Conservation (phyloP, 2,113 vertebrate species). For the Tragelaphus buxtoni region DNA sequence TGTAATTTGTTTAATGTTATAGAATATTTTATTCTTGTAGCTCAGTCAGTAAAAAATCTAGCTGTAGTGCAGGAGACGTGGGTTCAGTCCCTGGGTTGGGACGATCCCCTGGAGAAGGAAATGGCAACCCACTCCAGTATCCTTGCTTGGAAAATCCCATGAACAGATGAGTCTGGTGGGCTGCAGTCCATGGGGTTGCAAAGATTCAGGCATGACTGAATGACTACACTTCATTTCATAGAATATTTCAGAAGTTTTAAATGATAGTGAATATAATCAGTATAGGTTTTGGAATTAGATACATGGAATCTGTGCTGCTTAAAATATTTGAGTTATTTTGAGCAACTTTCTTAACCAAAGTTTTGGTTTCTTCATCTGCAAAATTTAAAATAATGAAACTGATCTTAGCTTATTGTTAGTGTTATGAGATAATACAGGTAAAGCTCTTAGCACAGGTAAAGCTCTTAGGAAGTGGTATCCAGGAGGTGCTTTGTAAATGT, state of each 20-base stretch:
- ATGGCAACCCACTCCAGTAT: not conserved
- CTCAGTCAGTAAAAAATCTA: not conserved
- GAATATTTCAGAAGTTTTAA: constrained; percentile 13
- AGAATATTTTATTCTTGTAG: not conserved
- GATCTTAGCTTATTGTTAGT: not conserved
- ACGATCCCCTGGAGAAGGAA: not conserved
- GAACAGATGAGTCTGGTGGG: not conserved
- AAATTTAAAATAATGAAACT: constrained; percentile 28
- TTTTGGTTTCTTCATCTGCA: not conserved
- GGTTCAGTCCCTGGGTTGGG: not conserved
- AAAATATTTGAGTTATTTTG: constrained; percentile 20
- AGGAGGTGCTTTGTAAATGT: not conserved
- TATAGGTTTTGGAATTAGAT: constrained; percentile 3
- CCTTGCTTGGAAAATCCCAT: not conserved
- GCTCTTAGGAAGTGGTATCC: not conserved
- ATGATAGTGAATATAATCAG: not conserved
- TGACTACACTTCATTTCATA: not conserved
- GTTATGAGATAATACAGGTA: not conserved
- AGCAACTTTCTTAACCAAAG: not conserved
- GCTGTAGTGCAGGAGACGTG: not conserved
- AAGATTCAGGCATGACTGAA: not conserved
- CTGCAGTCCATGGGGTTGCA: not conserved
- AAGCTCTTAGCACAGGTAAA: not conserved
- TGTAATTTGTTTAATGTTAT: not conserved
- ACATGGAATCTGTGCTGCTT: not conserved